Percentiles rank a stretch among this genome's conserved stretches.
phyloP scores from a whole-genome alignment of 1,140 invertebrate genomes.

The Aphidius ervi region DNA sequence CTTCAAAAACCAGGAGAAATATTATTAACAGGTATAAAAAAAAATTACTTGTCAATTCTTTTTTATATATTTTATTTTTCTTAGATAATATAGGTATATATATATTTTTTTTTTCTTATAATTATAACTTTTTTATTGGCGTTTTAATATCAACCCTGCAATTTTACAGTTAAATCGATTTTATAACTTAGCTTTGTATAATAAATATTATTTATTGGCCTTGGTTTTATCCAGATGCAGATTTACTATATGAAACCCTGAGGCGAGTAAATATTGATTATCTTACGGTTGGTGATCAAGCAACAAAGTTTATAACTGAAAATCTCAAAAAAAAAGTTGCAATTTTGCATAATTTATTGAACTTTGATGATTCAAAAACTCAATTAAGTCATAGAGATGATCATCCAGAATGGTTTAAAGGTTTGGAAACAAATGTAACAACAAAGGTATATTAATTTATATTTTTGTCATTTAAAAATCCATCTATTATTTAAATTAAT shows the following conservation, averaged over 20 bases:
- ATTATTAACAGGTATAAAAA: conserved; percentile 59
- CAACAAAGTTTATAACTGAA: conserved; percentile 61
- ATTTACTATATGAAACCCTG: conserved; percentile 58
- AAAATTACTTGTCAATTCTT: too few relatives aligned
- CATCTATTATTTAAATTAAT: not conserved
- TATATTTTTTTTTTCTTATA: too few relatives aligned
- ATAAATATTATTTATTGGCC: conserved; percentile 2
- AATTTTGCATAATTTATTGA: conserved; percentile 49
- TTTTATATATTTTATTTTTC: too few relatives aligned
- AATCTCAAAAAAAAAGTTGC: conserved; percentile 63
- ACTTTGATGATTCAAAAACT: conserved; percentile 54
- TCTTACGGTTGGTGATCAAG: conserved; percentile 58
- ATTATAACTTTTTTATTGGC: too few relatives aligned
- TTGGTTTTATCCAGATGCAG: conserved; percentile 52
- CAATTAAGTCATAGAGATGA: conserved; percentile 57
- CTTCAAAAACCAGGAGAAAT: conserved; percentile 59
- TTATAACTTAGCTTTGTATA: not conserved
- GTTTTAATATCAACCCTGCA: too few relatives aligned
- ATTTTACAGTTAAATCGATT: too few relatives aligned
- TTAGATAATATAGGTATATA: too few relatives aligned
- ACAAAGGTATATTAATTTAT: conserved; percentile 56
- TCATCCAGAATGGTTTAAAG: conserved; percentile 72
- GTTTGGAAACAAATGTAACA: conserved; percentile 62
- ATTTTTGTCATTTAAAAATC: too few relatives aligned
- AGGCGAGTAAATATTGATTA: conserved; percentile 62